Conservation (phyloP, 2,797 vertebrate genomes). For the Calcarius lapponicus region DNA sequence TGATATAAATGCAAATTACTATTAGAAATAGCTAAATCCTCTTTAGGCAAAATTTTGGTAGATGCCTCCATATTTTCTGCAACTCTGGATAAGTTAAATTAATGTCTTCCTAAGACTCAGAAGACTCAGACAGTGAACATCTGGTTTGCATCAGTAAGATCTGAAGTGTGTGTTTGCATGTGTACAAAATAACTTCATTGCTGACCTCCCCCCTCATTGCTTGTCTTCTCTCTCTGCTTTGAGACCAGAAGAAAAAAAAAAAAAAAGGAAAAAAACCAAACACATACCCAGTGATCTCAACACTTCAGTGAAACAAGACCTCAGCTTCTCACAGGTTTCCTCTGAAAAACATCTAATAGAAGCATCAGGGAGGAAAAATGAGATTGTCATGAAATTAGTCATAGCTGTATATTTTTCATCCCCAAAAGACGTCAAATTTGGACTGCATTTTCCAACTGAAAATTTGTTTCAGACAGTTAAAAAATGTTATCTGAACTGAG, state of each 20-base stretch:
- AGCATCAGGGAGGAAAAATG: background rate
- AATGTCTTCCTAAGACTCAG: conserved; percentile 14
- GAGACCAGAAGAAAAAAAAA: background rate
- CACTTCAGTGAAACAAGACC: background rate
- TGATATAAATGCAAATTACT: background rate
- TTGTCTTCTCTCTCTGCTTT: background rate
- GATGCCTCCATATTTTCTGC: background rate
- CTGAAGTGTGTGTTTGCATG: conserved; percentile 18
- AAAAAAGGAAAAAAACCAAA: background rate
- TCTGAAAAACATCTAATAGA: background rate
- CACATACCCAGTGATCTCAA: conserved; percentile 17
- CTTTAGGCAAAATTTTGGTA: background rate
- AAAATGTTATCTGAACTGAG: background rate
- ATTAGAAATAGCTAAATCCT: background rate
- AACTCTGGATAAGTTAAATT: background rate
- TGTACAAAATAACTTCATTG: conserved; percentile 30
- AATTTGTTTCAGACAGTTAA: background rate
- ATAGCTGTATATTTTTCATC: background rate
- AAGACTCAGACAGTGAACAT: conserved; percentile 44
- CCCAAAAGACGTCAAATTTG: background rate
- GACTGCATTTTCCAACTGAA: background rate
- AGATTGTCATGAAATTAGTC: background rate
- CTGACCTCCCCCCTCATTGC: background rate
- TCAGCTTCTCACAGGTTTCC: conserved; percentile 8
- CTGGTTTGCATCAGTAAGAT: conserved; percentile 47